These are phyloP conservation scores for Drosophila mettleri DNA, from an alignment of 2,888 invertebrate genomes.

Conservation along the genomic window DNA sequence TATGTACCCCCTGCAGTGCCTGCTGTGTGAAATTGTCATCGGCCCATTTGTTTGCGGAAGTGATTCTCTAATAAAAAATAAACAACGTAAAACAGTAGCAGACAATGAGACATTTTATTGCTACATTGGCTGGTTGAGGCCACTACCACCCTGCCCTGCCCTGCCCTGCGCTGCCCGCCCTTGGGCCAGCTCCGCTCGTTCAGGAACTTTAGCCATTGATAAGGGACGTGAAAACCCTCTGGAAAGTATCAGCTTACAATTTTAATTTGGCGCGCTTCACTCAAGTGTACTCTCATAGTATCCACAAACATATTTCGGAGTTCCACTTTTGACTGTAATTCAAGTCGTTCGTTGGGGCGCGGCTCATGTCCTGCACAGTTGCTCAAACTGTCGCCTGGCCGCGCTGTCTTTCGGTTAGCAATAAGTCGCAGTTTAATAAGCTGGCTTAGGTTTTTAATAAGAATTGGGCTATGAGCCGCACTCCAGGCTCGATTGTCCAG, in stretches of 20 bases:
- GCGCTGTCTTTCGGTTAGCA: slow-evolving; percentile 29
- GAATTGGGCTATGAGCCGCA: slow-evolving; percentile 61
- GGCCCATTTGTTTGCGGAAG: slow-evolving; percentile 70
- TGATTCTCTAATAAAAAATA: slow-evolving; percentile 73
- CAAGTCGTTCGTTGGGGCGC: slow-evolving; percentile 61
- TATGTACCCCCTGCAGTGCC: slow-evolving; percentile 2
- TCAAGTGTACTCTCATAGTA: slow-evolving; percentile 77
- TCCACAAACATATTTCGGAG: slow-evolving; percentile 64
- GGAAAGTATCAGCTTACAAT: slow-evolving; percentile 79
- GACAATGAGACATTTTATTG: slow-evolving; percentile 48
- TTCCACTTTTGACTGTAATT: slow-evolving; percentile 75
- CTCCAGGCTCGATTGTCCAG: slow-evolving; percentile 64
- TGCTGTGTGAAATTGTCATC: slow-evolving; percentile 52
- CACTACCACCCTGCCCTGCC: background rate
- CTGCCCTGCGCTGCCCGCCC: background rate
- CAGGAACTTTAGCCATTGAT: slow-evolving; percentile 47
- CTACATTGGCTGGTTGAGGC: slow-evolving; percentile 58
- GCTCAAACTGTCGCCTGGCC: slow-evolving; percentile 42
- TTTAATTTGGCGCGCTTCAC: slow-evolving; percentile 82
- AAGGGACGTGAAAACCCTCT: slow-evolving; percentile 62
- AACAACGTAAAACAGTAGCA: slow-evolving; percentile 55
- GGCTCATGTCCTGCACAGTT: slow-evolving; percentile 49
- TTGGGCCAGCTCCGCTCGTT: background rate
- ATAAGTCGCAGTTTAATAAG: slow-evolving; percentile 72
- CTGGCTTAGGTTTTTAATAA: slow-evolving; percentile 77